Percentiles rank a stretch among this genome's conserved stretches.
Conservation (phyloP, 2,113 vertebrate genomes). For the Zosterops lateralis region DNA sequence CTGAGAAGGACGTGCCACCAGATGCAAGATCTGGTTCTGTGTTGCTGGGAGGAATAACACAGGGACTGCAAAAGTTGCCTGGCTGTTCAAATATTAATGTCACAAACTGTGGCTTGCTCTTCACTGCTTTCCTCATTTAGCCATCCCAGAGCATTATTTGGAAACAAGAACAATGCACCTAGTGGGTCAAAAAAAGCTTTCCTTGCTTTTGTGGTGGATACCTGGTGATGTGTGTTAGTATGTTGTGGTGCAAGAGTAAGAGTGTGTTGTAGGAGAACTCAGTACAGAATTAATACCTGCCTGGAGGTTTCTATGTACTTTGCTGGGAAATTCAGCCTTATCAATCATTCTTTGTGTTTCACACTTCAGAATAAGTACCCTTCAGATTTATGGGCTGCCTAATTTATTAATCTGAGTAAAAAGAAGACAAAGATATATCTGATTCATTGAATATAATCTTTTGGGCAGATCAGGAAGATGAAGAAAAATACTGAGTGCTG, state of each 20-base stretch:
- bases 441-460: background rate
- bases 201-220: background rate
- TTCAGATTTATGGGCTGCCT: background rate
- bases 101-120: background rate
- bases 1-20: background rate
- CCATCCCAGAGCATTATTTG: background rate
- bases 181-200: background rate
- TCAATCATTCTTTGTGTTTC: background rate
- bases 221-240: background rate
- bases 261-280: background rate
- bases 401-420: background rate
- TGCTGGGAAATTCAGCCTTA: background rate
- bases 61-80: background rate
- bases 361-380: background rate
- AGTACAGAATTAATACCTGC: background rate
- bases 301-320: background rate
- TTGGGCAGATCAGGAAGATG: background rate
- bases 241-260: background rate
- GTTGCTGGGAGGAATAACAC: background rate
- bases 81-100: background rate
- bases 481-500: background rate
- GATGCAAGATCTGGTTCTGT: background rate
- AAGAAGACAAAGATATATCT: background rate
- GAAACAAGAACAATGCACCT: background rate
- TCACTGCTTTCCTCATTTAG: background rate